A percentile compares a stretch with the other conserved stretches of the same genome.
phyloP scores from a whole-genome alignment of 92 coral and sea anemone species.

The Actinostola sp. region DNA sequence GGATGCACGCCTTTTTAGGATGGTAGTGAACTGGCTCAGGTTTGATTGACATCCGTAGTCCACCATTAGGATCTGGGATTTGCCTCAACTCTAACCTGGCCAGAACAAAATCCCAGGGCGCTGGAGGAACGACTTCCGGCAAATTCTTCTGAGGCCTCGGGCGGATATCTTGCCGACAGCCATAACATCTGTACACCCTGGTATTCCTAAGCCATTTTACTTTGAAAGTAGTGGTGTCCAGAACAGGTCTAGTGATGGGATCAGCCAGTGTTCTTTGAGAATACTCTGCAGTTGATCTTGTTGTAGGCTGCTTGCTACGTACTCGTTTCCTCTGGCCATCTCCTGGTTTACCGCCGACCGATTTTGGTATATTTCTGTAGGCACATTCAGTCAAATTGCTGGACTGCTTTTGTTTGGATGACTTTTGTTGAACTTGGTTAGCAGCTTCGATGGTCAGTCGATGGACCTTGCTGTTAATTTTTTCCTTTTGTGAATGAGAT shows the following conservation, averaged over 20 bases:
- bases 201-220: conserved; percentile 41
- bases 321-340: conserved; percentile 30
- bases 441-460: not conserved
- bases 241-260: conserved; percentile 25
- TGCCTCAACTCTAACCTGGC: conserved; percentile 39
- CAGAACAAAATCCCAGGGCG: conserved; percentile 61
- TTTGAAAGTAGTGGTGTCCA: conserved; percentile 36
- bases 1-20: conserved; percentile 42
- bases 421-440: not conserved
- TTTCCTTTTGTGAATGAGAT: conserved; percentile 45
- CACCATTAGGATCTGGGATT: conserved; percentile 42
- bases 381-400: conserved; percentile 55
- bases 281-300: conserved; percentile 20
- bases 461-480: conserved; percentile 28
- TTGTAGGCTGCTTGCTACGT: not conserved
- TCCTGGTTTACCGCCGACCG: conserved; percentile 55
- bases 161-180: conserved; percentile 47
- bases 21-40: conserved; percentile 49
- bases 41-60: conserved; percentile 34
- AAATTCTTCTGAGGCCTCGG: conserved; percentile 43
- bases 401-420: no score
- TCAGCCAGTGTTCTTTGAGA: no score
- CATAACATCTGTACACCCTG: conserved; percentile 40
- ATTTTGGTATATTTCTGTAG: conserved; percentile 41
- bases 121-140: conserved; percentile 39